A percentile compares a stretch with the other conserved stretches of the same genome.
Conservation (phyloP, 2,797 vertebrate species). For the Lacerta agilis region DNA sequence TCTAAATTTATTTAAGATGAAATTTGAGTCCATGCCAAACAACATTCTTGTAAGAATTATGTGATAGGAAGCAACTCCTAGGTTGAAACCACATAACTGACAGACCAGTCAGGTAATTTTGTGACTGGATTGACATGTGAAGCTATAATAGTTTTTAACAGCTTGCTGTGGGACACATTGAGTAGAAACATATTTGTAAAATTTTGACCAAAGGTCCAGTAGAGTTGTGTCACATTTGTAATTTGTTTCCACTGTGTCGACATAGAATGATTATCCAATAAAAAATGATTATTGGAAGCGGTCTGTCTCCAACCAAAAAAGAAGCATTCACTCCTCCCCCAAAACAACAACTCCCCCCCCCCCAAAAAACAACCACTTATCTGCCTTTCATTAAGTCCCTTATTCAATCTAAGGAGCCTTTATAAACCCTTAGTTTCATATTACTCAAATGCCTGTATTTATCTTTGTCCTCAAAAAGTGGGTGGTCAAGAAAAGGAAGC, state of each 20-base stretch:
- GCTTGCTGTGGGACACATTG: neutral
- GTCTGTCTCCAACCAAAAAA: too few relatives aligned
- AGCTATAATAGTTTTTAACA: neutral
- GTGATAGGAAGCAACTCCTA: neutral
- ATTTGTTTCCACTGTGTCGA: too few relatives aligned
- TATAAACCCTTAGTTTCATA: neutral
- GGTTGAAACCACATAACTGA: neutral
- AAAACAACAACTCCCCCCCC: too few relatives aligned
- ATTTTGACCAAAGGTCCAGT: too few relatives aligned
- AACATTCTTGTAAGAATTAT: neutral
- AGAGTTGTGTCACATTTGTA: too few relatives aligned
- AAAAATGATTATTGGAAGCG: too few relatives aligned
- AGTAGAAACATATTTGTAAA: too few relatives aligned
- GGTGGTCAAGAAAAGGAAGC: neutral
- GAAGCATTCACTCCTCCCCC: too few relatives aligned
- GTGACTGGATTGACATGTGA: neutral
- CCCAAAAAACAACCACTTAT: neutral
- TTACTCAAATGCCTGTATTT: neutral
- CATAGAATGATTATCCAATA: too few relatives aligned
- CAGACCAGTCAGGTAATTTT: neutral
- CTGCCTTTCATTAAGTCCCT: neutral
- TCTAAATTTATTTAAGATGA: neutral
- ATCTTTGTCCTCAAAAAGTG: neutral
- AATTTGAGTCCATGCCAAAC: neutral
- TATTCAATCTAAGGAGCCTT: neutral